Conservation (phyloP, 1,140 invertebrate species). For the Musca vetustissima region DNA sequence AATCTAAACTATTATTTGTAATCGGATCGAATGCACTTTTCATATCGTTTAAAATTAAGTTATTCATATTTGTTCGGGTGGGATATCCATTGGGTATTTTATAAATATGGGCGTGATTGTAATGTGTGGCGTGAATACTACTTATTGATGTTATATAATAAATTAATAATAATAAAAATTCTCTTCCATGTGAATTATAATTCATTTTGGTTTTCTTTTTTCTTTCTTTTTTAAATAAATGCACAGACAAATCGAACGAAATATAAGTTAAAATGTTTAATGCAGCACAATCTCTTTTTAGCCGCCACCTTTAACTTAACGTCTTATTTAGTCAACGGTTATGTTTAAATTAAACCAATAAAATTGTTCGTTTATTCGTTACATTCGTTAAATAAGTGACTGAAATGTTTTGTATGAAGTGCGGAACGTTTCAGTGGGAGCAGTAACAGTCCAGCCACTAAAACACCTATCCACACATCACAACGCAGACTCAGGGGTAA, state of each 20-base stretch:
- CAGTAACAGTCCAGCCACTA: conserved; percentile 22
- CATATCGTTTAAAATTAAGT: conserved; percentile 35
- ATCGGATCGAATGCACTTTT: conserved; percentile 43
- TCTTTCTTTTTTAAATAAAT: conserved; percentile 12
- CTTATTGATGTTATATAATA: too few species aligned
- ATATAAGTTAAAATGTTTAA: conserved; percentile 31
- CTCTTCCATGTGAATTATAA: background rate
- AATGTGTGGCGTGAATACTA: too few species aligned
- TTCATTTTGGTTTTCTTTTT: conserved; percentile 27
- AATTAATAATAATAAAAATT: background rate
- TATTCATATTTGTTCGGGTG: too few species aligned
- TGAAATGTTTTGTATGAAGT: background rate
- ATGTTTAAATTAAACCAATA: conserved; percentile 30
- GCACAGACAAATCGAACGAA: too few species aligned
- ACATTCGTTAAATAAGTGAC: too few species aligned
- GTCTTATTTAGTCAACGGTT: conserved; percentile 43
- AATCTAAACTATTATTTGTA: conserved; percentile 42
- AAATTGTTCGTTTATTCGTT: conserved; percentile 30
- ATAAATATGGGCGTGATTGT: too few species aligned
- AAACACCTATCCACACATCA: too few species aligned
- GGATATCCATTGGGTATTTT: too few species aligned
- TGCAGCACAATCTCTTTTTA: conserved; percentile 29
- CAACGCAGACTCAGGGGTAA: too few species aligned
- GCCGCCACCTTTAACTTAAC: conserved; percentile 34
- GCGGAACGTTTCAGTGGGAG: conserved; percentile 42